Evolutionary conservation across 2,888 invertebrate genomes (phyloP), one percentile per base, ranked within the genome.

Genomic region (Andrena fulva): DNA sequence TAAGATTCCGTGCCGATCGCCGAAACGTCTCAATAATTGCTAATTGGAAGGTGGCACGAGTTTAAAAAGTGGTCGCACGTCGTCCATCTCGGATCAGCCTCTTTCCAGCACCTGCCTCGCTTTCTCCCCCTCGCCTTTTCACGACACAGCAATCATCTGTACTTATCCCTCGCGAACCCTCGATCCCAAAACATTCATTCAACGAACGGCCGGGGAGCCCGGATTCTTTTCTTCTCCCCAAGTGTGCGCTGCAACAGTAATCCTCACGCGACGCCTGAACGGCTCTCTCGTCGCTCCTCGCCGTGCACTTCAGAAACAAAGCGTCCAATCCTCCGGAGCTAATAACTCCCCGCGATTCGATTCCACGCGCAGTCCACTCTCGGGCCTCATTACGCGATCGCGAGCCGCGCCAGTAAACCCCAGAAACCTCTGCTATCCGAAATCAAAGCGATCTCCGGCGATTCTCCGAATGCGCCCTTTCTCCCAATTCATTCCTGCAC

Each of bases 61-160:
- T 88, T 88, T 88, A 88, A 88, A 88, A 88, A 88, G 85, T 88
- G 88, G 86, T 86, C 84, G 84, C 86, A 85, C 88, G 80, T 88
- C 81, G 77, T 88, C 80, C 88, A 86, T 88, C 86, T 81, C 85
- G 76, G 29, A 86, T 68, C 82, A 62, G 56, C 31, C 74, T 33
- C 33, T 33, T 64, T 31, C 20, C 50, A n/a, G 2, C 63, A 56
- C 67, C 10, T 42, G 52, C 27, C 42, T 54, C 24, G 24, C 54
- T 33, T 35, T 35, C 12, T 60, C 7, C 35, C 33, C 10, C 12
- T 1, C 42, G 42, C 42, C 20, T 7, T 8, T 1, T n/a, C 50
- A 16, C 33, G 5, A 64, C 59, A n/a, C 10, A 35, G 29, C 31
- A 10, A 31, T 66, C 64, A 12, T 56, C 56, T 12, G 10, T 29